These are phyloP conservation scores for Limnephilus rhombicus DNA, from an alignment of 2,888 invertebrate species.

Conservation along the genomic window DNA sequence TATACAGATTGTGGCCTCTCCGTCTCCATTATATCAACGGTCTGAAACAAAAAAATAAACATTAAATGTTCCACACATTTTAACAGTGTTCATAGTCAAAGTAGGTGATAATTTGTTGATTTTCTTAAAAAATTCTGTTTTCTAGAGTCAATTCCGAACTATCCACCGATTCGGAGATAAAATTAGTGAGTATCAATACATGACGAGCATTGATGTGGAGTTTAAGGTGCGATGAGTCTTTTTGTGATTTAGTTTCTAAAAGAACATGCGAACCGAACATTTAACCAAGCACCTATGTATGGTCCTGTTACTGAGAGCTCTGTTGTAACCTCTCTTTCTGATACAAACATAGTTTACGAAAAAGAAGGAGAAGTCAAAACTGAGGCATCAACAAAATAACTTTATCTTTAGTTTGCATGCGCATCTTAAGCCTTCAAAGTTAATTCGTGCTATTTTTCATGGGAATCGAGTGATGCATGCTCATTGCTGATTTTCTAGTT, in stretches of 20 bases:
- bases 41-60: no score
- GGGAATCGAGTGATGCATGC: not conserved
- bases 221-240: not conserved
- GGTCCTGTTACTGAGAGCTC: not conserved
- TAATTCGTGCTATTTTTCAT: not conserved
- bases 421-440: not conserved
- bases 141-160: not conserved
- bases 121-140: no score
- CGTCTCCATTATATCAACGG: no score
- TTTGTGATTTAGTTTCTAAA: not conserved
- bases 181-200: not conserved
- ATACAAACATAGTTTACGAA: not conserved
- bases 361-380: not conserved
- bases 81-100: no score
- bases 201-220: not conserved
- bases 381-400: no score
- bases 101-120: no score
- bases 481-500: not conserved
- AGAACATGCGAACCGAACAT: not conserved
- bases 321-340: not conserved
- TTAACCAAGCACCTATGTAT: not conserved
- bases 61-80: no score
- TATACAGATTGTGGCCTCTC: no score
- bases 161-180: not conserved
- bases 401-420: not conserved